These are phyloP conservation scores for Schrankia costaestrigalis DNA, from an alignment of 2,888 invertebrate genomes.

Conservation along the genomic window DNA sequence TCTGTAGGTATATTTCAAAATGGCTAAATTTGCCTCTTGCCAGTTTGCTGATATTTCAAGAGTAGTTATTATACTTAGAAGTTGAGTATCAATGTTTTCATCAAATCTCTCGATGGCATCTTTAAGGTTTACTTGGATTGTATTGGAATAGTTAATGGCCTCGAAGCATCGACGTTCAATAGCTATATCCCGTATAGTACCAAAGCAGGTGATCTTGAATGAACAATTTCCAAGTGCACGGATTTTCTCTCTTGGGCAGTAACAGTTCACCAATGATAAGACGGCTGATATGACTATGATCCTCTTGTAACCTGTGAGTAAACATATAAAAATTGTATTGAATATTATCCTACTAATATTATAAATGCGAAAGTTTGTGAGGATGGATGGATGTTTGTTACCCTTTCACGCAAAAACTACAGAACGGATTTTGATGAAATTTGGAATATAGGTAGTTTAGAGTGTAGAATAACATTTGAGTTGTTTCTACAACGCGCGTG, in stretches of 20 bases:
- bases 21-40: conserved; percentile 42
- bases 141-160: conserved; percentile 51
- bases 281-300: conserved; percentile 32
- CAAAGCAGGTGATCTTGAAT: conserved; percentile 46
- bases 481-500: no score
- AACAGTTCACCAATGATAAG: conserved; percentile 31
- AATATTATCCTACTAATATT: no score
- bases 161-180: conserved; percentile 58
- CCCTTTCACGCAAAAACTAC: no score
- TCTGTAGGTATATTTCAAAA: conserved; percentile 49
- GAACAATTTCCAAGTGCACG: conserved; percentile 41
- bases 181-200: no score
- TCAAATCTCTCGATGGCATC: conserved; percentile 46
- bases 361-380: no score
- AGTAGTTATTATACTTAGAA: conserved; percentile 48
- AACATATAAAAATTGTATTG: neutral
- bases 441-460: neutral
- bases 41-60: conserved; percentile 46
- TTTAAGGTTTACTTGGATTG: conserved; percentile 47
- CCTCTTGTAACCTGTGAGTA: conserved; percentile 37
- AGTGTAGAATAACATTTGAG: no score
- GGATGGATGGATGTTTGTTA: no score
- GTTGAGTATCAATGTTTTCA: conserved; percentile 34
- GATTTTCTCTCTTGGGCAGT: conserved; percentile 44
- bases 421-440: neutral